Base-by-base conservation (phyloP, 1,140 invertebrate genomes). In the Drosophila pectinifera region DNA sequence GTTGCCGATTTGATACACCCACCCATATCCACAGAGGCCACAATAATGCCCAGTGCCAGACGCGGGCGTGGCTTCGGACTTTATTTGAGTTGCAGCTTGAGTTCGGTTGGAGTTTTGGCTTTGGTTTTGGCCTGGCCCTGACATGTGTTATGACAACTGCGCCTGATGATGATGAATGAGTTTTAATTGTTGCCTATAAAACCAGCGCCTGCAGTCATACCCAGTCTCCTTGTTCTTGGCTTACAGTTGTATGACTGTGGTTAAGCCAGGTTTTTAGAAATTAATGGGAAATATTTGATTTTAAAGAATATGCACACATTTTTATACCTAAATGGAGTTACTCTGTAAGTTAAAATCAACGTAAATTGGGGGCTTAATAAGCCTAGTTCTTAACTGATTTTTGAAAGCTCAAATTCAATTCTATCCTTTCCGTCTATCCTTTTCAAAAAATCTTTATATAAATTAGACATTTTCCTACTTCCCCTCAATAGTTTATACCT, bases 121-220 rank as follows among this genome's bases (percentile, higher is more conserved):
- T 42, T 51, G 14, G 51, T 46, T 56, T 43, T 31, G 45, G 72
- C 73, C 73, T 78, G 84, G 68, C 80, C 83, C 83, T 86, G 82
- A 86, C 83, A 86, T 80, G 63, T 77, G 77, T 88, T 83, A 88
- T 88, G 83, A 88, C 84, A 89, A 68, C 78, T 59, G 61, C 63
- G 79, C 59, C 78, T 83, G 78, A 86, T 84, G 84, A 89, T 89
- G 84, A 89, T 89, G 84, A 89, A 89, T 89, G 84, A 78, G 84
- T 75, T 89, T 89, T 89, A 89, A 89, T 89, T 89, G 84, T 89
- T 89, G 78, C 78, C 84, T 89, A 89, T 78, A 80, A 80, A 88
- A 61, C 69, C 70, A 78, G 48, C 45, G 81, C 81, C 82, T 75
- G 78, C 61, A 70, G 75, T 65, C 62, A 59, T 24, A 58, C 43